phyloP scores from a whole-genome alignment of 2,888 invertebrate genomes.

The Geophilus truncorum region DNA sequence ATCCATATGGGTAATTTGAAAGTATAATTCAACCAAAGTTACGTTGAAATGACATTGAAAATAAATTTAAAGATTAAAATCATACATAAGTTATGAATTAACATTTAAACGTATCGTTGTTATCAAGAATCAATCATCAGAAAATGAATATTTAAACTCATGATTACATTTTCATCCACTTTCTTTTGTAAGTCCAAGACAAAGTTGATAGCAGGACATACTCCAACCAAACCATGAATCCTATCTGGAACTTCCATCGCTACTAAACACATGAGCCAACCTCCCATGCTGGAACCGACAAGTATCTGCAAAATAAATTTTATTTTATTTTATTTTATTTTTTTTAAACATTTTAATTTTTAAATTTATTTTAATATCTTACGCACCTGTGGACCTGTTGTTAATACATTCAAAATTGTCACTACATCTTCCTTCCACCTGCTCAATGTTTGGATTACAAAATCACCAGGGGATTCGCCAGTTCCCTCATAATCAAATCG shows the following conservation, averaged over 20 bases:
- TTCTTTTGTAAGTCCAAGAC: background rate
- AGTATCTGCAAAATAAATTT: slow-evolving; percentile 7
- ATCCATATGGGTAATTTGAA: too few species aligned
- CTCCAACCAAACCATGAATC: slow-evolving; percentile 14
- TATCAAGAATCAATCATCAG: too few species aligned
- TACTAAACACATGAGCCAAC: slow-evolving; percentile 25
- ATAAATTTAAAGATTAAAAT: too few species aligned
- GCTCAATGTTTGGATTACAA: slow-evolving; percentile 6
- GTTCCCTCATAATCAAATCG: slow-evolving; percentile 34
- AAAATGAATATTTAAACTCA: too few species aligned
- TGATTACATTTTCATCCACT: background rate
- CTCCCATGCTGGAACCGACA: slow-evolving; percentile 34
- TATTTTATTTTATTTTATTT: too few species aligned
- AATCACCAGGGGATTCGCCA: slow-evolving; percentile 33
- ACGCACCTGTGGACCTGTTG: slow-evolving; percentile 31
- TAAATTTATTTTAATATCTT: background rate
- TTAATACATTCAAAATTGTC: slow-evolving; percentile 27
- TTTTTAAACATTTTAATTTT: too few species aligned
- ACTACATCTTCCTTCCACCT: slow-evolving; percentile 31
- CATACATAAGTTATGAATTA: too few species aligned
- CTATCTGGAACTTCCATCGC: slow-evolving; percentile 18
- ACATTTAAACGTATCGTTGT: too few species aligned
- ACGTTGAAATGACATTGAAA: too few species aligned
- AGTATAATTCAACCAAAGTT: too few species aligned
- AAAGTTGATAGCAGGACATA: slow-evolving; percentile 1